Evolutionary conservation across 2,888 invertebrate species (phyloP).

Genomic region (Coleophora deauratella): DNA sequence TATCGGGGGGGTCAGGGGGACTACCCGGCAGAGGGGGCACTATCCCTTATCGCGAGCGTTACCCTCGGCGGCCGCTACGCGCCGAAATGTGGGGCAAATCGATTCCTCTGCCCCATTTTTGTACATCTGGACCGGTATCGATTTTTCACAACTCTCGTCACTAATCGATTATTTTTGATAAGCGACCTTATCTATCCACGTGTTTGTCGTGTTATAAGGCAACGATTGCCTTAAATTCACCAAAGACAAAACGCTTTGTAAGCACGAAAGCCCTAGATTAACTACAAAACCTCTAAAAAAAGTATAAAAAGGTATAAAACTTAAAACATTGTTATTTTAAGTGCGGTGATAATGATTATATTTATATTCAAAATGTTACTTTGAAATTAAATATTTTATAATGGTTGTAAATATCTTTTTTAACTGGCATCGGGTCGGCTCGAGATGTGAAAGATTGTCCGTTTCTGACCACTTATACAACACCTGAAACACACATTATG

Average conservation of each 20-base stretch:
- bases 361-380: constrained; percentile 37
- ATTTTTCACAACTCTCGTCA: constrained; percentile 31
- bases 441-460: background rate
- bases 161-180: constrained; percentile 25
- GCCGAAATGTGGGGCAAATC: constrained; percentile 73
- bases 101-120: constrained; percentile 71
- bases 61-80: constrained; percentile 65
- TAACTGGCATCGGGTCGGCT: constrained; percentile 31
- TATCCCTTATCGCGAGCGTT: constrained; percentile 74
- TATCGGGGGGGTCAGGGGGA: constrained; percentile 59
- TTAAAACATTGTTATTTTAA: constrained; percentile 50
- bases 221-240: background rate
- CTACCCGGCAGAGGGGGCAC: constrained; percentile 55
- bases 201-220: constrained; percentile 6
- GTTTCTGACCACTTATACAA: too few species aligned
- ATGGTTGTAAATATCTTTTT: constrained; percentile 47
- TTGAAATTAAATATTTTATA: constrained; percentile 56
- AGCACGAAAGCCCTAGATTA: constrained; percentile 1
- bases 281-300: constrained; percentile 14
- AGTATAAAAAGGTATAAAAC: constrained; percentile 38
- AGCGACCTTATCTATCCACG: constrained; percentile 1
- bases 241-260: background rate
- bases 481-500: too few species aligned
- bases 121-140: constrained; percentile 72
- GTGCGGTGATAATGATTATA: constrained; percentile 45